Evolutionary conservation across 2,888 invertebrate genomes (phyloP), one percentile per base, ranked within the genome.

Genomic region (Crioceris asparagi): DNA sequence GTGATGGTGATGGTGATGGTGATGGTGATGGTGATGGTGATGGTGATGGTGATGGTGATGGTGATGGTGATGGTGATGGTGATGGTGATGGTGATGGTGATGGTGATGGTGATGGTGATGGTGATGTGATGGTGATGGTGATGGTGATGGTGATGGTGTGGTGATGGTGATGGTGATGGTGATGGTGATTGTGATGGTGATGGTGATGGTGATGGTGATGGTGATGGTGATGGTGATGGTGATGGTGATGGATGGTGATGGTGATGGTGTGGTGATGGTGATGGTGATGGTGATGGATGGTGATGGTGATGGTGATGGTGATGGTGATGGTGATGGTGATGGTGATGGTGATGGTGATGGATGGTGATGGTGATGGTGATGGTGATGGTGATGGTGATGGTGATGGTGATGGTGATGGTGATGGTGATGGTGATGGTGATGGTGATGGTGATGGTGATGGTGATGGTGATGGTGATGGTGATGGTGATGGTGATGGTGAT

Each of bases 11-110:
- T 27, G n/a, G 14, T 27, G n/a, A 27, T 27, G n/a, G 14, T 27
- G n/a, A 27, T 27, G n/a, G 14, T 27, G 27, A 27, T 27, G 27
- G 14, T 27, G 27, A 27, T 27, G n/a, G 14, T 27, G 27, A 27
- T 27, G n/a, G 14, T 27, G n/a, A 27, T 27, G n/a, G 14, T 27
- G n/a, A 27, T 27, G n/a, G 14, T 27, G n/a, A 27, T 27, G n/a
- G 14, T 27, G n/a, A 27, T 27, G 27, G 14, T 27, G n/a, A 27
- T 27, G 27, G 14, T 27, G n/a, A 27, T 27, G 27, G 14, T 27
- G n/a, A 27, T 27, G 27, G 14, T 27, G 27, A 27, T 27, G 27
- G 14, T 27, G n/a, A 27, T 27, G n/a, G 14, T 27, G n/a, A 27
- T 27, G n/a, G n/a, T n/a, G n/a, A n/a, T n/a, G n/a, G n/a, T n/a